A percentile compares a stretch with the other conserved stretches of the same genome.
phyloP scores from a whole-genome alignment of 1,140 invertebrate species.

The Hypsibius dujardini region DNA sequence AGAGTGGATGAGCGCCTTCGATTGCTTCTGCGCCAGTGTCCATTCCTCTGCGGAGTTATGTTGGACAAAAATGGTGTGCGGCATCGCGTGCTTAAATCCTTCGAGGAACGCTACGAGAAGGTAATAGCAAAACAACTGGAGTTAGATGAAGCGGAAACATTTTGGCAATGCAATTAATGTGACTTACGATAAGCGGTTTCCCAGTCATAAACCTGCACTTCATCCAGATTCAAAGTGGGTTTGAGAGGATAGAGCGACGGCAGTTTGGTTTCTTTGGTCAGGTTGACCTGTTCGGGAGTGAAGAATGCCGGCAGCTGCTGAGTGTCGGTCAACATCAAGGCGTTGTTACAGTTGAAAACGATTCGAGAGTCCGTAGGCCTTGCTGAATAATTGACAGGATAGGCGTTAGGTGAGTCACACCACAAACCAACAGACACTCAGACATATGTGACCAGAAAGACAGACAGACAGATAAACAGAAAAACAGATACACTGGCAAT shows the following conservation, averaged over 20 bases:
- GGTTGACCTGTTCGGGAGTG: not conserved
- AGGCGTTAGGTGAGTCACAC: no score
- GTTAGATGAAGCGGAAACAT: not conserved
- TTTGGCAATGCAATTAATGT: not conserved
- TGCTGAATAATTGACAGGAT: no score
- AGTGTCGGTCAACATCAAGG: not conserved
- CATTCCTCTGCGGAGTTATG: not conserved
- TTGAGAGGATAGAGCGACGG: conserved; percentile 11
- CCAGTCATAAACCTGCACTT: conserved; percentile 2
- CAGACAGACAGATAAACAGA: no score
- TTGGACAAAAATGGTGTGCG: conserved; percentile 8
- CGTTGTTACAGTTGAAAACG: not conserved
- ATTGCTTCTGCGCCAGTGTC: not conserved
- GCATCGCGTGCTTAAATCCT: not conserved
- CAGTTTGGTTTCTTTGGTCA: not conserved
- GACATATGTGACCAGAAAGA: no score
- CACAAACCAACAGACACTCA: no score
- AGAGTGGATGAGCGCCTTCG: not conserved
- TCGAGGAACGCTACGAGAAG: conserved; percentile 1
- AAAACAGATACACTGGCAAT: no score
- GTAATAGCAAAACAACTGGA: not conserved
- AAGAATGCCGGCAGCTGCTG: not conserved
- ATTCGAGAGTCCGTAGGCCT: not conserved
- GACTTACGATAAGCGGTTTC: not conserved
- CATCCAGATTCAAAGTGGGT: not conserved